A percentile compares a stretch with the other conserved stretches of the same genome.
phyloP scores from a whole-genome alignment of 2,888 invertebrate genomes.

The Synanthedon formicaeformis region DNA sequence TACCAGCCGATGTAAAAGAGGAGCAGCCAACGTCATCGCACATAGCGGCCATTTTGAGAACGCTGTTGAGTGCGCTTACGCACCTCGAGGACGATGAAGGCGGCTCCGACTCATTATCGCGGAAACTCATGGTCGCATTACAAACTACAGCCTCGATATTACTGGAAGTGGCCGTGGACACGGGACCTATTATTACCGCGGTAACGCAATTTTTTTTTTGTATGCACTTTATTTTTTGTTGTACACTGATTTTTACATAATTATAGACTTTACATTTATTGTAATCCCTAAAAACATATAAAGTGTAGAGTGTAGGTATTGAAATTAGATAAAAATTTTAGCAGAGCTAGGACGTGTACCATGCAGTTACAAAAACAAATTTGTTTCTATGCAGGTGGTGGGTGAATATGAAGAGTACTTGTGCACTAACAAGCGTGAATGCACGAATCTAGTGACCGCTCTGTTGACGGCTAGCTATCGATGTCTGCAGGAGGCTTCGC shows the following conservation, averaged over 20 bases:
- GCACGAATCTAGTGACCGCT: conserved; percentile 26
- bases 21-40: neutral
- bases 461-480: conserved; percentile 27
- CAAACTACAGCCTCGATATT: neutral
- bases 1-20: neutral
- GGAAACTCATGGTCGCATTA: neutral
- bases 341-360: too few species aligned
- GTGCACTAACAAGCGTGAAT: conserved; percentile 37
- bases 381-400: conserved; percentile 25
- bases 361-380: too few species aligned
- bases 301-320: too few species aligned
- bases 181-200: neutral
- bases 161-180: neutral
- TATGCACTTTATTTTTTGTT: too few species aligned
- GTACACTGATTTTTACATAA: too few species aligned
- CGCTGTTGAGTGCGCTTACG: neutral
- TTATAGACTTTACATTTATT: too few species aligned
- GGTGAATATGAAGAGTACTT: conserved; percentile 40
- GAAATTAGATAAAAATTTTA: too few species aligned
- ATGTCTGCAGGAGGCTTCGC: conserved; percentile 33
- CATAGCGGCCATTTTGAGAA: neutral
- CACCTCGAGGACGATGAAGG: neutral
- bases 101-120: neutral
- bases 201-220: neutral
- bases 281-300: too few species aligned